phyloP scores from a whole-genome alignment of 92 coral and sea anemone species.

The Palythoa grandis region DNA sequence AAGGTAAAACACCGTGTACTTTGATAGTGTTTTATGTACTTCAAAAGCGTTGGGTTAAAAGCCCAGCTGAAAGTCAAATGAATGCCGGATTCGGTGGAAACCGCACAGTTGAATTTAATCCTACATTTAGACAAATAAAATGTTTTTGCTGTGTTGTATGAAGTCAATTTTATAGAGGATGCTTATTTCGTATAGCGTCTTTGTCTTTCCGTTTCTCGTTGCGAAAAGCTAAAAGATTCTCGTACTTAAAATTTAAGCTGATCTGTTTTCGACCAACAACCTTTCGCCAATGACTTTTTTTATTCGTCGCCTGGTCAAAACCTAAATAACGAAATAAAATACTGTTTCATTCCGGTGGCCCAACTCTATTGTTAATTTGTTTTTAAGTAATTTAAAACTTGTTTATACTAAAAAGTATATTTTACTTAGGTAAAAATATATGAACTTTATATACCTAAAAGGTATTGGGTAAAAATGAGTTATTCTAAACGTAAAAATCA shows the following conservation, averaged over 20 bases:
- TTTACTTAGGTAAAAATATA: not conserved
- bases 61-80: not conserved
- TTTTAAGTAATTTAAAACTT: not conserved
- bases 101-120: constrained; percentile 24
- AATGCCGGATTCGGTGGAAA: constrained; percentile 3
- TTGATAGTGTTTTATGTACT: not conserved
- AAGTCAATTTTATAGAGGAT: constrained; percentile 11
- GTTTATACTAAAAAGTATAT: constrained; percentile 27
- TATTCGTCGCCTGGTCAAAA: not conserved
- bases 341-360: not conserved
- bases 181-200: not conserved
- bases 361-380: not conserved
- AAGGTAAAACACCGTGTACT: no score
- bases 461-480: no score
- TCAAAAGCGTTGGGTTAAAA: not conserved
- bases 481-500: no score
- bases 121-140: constrained; percentile 26
- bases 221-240: not conserved
- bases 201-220: constrained; percentile 24
- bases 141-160: constrained; percentile 26
- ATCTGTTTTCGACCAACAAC: not conserved
- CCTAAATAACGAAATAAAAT: not conserved
- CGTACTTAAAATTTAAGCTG: not conserved
- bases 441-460: not conserved
- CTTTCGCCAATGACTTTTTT: not conserved